Conservation (phyloP, 2,888 invertebrate species). For the Girardia tigrina region DNA sequence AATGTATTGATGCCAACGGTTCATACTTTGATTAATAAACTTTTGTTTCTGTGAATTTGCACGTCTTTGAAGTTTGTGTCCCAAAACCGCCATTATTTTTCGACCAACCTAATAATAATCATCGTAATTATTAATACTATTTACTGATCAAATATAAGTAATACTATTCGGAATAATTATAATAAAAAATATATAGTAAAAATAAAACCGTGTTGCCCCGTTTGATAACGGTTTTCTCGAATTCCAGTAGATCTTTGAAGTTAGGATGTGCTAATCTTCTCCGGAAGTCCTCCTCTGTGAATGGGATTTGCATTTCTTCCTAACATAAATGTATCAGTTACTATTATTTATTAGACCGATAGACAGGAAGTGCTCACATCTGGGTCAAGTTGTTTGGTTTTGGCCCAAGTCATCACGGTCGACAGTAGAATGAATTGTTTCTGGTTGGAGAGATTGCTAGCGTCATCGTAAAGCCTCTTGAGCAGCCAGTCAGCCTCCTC, state of each 20-base stretch:
- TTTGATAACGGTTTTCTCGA: slow-evolving; percentile 59
- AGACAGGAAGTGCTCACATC: slow-evolving; percentile 41
- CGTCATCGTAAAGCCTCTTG: neutral
- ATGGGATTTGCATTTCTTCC: slow-evolving; percentile 51
- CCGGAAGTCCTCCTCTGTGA: slow-evolving; percentile 62
- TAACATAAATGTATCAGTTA: slow-evolving; percentile 37
- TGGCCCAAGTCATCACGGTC: slow-evolving; percentile 63
- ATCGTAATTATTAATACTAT: too few species aligned
- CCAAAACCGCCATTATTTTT: too few species aligned
- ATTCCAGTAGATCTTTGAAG: slow-evolving; percentile 58
- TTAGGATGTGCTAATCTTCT: slow-evolving; percentile 61
- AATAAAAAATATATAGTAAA: too few species aligned
- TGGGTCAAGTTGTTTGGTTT: slow-evolving; percentile 59
- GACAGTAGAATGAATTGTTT: slow-evolving; percentile 60
- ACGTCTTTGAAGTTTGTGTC: too few species aligned
- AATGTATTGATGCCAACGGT: too few species aligned
- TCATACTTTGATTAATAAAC: too few species aligned
- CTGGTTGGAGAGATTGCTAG: slow-evolving; percentile 42
- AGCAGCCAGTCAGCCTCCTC: slow-evolving; percentile 1
- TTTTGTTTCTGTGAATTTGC: too few species aligned
- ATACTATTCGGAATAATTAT: too few species aligned
- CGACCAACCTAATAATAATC: too few species aligned
- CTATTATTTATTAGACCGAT: neutral
- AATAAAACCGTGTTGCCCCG: slow-evolving; percentile 56
- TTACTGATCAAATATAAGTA: too few species aligned